phyloP scores from a whole-genome alignment of 1,140 invertebrate genomes.

The Eulimnadia texana region DNA sequence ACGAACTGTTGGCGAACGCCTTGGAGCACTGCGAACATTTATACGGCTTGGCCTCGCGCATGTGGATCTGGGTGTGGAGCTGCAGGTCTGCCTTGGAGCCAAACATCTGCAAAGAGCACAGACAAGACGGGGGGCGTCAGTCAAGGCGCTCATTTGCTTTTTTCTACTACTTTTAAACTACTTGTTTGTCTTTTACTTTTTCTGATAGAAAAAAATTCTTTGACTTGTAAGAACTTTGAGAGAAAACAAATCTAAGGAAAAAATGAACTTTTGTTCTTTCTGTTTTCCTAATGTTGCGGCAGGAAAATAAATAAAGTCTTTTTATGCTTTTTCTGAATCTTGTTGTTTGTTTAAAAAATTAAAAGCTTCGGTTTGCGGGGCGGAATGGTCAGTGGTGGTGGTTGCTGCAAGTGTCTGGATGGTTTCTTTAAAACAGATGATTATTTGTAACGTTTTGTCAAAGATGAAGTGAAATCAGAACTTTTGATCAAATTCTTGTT shows the following conservation, averaged over 20 bases:
- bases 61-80: constrained; percentile 92
- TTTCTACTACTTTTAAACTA: neutral
- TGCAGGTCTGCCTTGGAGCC: constrained; percentile 93
- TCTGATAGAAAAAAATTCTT: too few relatives aligned
- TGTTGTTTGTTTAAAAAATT: neutral
- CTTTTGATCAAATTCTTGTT: too few relatives aligned
- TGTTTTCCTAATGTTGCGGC: too few relatives aligned
- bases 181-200: neutral
- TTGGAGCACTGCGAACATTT: constrained; percentile 97
- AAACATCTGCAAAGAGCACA: constrained; percentile 69
- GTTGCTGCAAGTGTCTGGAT: neutral
- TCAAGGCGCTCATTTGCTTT: neutral
- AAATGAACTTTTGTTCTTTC: too few relatives aligned
- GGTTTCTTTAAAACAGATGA: neutral
- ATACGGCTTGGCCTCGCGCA: constrained; percentile 97
- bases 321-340: neutral
- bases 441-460: too few relatives aligned
- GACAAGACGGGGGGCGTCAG: neutral
- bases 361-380: neutral
- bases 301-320: neutral
- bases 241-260: too few relatives aligned
- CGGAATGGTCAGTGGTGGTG: neutral
- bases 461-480: too few relatives aligned
- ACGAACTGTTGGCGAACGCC: constrained; percentile 97
- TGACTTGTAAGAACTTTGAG: too few relatives aligned